Conservation (phyloP, 2,797 vertebrate genomes). For the Ibycter americanus region DNA sequence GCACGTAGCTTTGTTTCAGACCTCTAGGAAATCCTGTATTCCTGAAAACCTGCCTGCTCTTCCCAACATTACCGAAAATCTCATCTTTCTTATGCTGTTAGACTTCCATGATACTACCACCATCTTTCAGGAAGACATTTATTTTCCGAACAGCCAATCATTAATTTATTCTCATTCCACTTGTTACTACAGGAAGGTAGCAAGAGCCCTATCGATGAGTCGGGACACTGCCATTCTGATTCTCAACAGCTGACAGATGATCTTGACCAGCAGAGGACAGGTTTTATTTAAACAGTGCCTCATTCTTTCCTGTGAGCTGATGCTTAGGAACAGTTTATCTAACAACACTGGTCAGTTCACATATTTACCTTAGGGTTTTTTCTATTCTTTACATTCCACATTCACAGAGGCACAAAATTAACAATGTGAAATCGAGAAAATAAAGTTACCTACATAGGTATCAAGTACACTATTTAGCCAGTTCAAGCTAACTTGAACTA, state of each 20-base stretch:
- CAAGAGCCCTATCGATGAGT: not conserved
- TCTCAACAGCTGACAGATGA: constrained; percentile 31
- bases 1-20: not conserved
- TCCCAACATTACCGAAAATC: not conserved
- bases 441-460: not conserved
- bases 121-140: not conserved
- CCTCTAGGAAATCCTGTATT: not conserved
- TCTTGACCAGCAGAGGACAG: not conserved
- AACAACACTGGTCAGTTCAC: not conserved
- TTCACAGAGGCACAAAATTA: not conserved
- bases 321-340: constrained; percentile 6
- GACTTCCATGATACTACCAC: rapidly evolving
- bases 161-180: not conserved
- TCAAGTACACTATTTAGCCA: not conserved
- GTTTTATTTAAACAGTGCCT: constrained; percentile 33
- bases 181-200: not conserved
- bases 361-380: not conserved
- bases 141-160: not conserved
- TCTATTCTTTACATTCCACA: not conserved
- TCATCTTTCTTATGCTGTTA: not conserved
- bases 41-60: not conserved
- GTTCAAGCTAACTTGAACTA: not conserved
- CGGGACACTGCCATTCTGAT: not conserved
- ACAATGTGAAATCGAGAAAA: not conserved
- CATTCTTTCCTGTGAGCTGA: constrained; percentile 7